Conservation (phyloP, 2,797 vertebrate genomes). For the Glyptemys insculpta region DNA sequence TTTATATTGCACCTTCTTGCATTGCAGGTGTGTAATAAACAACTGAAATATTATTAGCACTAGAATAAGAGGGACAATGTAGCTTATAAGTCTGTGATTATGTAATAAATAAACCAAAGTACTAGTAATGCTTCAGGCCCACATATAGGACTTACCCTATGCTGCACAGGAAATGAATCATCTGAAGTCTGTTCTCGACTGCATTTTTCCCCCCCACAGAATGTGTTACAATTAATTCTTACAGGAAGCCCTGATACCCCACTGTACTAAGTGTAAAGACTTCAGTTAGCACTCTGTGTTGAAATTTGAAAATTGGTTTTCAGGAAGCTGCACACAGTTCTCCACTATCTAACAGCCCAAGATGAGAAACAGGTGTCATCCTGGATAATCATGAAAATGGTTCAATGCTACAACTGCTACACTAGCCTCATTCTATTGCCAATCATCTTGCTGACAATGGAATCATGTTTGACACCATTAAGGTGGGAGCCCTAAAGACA, state of each 20-base stretch:
- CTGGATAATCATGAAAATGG: fast-evolving
- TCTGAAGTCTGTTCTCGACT: constrained; percentile 45
- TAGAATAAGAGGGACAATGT: constrained; percentile 52
- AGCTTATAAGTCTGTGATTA: not conserved
- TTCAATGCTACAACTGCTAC: not conserved
- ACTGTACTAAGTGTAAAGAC: not conserved
- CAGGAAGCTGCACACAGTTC: constrained; percentile 68
- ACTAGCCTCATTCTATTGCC: not conserved
- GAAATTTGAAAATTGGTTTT: constrained; percentile 40
- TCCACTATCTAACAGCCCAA: constrained; percentile 39
- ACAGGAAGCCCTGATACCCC: constrained; percentile 45
- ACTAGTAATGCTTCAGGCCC: constrained; percentile 11
- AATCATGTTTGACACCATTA: not conserved
- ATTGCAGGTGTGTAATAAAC: not conserved
- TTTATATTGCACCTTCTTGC: not conserved
- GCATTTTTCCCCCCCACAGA: constrained; percentile 22
- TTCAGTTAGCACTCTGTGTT: constrained; percentile 16
- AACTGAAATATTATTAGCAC: not conserved
- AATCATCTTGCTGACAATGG: not conserved
- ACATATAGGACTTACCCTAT: constrained; percentile 68
- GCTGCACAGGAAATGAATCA: constrained; percentile 70
- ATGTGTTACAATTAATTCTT: constrained; percentile 43
- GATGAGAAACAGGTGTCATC: fast-evolving
- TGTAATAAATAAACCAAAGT: constrained; percentile 66
- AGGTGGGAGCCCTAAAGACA: not conserved